Evolutionary conservation across 2,113 vertebrate genomes (phyloP).

Genomic region (Albula goreensis): DNA sequence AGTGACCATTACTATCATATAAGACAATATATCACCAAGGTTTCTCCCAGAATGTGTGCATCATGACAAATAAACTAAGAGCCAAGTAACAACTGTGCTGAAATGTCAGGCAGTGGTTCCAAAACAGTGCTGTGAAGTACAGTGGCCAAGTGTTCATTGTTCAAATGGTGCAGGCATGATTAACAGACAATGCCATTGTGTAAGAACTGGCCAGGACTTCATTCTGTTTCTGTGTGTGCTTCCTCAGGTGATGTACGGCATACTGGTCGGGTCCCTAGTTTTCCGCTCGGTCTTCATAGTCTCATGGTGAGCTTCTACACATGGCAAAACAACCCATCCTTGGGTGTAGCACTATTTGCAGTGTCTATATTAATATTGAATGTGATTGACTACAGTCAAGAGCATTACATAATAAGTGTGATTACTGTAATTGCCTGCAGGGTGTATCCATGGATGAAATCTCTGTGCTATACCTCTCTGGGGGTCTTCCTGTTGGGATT

Average conservation of each 20-base stretch:
- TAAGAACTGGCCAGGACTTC: not conserved
- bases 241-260: slow-evolving; percentile 92
- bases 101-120: too few relatives aligned
- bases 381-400: too few relatives aligned
- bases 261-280: slow-evolving; percentile 85
- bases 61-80: not conserved
- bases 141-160: not conserved
- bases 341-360: not conserved
- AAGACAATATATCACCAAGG: too few relatives aligned
- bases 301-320: slow-evolving; percentile 81
- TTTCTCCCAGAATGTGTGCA: not conserved
- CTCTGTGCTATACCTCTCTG: slow-evolving; percentile 87
- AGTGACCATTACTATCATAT: too few relatives aligned
- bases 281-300: slow-evolving; percentile 93
- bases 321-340: not conserved
- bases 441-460: slow-evolving; percentile 93
- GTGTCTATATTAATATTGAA: not conserved
- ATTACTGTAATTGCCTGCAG: slow-evolving; percentile 53
- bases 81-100: not conserved
- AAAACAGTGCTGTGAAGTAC: too few relatives aligned
- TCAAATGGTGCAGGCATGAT: not conserved
- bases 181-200: not conserved
- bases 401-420: too few relatives aligned
- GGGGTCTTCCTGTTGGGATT: slow-evolving; percentile 91
- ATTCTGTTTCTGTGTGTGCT: slow-evolving; percentile 30